Evolutionary conservation across 2,797 vertebrate genomes (phyloP).

Genomic region (Etheostoma nigrum): DNA sequence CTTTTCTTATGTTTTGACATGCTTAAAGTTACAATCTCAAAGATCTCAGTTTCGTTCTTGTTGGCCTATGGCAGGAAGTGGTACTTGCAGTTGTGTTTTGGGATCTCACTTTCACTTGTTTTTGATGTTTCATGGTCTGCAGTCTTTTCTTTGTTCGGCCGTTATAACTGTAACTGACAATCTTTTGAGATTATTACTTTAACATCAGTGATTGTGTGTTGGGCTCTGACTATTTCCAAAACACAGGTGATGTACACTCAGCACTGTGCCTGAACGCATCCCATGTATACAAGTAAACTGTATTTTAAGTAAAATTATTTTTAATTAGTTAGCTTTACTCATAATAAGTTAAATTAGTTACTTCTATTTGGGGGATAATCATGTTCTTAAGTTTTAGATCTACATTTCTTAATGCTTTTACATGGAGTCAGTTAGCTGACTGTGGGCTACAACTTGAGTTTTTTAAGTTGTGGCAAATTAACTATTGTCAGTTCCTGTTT

Average conservation of each 20-base stretch:
- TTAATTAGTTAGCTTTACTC: too few species aligned
- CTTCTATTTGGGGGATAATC: neutral
- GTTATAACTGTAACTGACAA: too few species aligned
- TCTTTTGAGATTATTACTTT: neutral
- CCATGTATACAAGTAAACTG: neutral
- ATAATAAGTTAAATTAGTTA: too few species aligned
- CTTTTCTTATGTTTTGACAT: neutral
- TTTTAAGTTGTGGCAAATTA: neutral
- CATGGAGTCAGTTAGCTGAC: neutral
- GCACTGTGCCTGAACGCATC: neutral
- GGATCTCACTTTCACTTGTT: too few species aligned
- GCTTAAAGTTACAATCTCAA: too few species aligned
- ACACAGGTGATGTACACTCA: neutral
- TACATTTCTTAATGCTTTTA: neutral
- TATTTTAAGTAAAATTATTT: too few species aligned
- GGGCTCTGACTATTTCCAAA: neutral
- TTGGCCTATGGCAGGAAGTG: too few species aligned
- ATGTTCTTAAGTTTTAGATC: neutral
- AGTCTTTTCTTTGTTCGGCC: too few species aligned
- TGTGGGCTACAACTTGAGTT: neutral
- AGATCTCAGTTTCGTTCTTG: too few species aligned
- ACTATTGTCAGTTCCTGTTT: neutral
- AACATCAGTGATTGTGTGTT: neutral
- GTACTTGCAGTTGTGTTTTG: too few species aligned
- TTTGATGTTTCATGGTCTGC: too few species aligned